Percentiles rank a stretch among this genome's conserved stretches.
These are phyloP conservation scores for Eciton burchellii DNA, from an alignment of 1,140 invertebrate species.

Conservation along the genomic window DNA sequence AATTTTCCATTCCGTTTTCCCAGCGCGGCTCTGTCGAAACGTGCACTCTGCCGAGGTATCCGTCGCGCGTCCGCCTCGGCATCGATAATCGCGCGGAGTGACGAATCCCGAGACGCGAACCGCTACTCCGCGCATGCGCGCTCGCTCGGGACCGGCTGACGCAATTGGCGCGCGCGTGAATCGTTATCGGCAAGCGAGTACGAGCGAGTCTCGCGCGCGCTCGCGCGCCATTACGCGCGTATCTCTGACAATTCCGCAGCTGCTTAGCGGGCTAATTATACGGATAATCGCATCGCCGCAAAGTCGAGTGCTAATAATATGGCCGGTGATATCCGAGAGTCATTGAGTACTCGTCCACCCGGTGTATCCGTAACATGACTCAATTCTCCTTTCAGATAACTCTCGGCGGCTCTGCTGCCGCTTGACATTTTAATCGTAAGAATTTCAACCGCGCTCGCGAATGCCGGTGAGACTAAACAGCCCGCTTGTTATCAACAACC, in stretches of 20 bases:
- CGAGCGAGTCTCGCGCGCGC: constrained; percentile 13
- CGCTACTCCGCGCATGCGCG: not conserved
- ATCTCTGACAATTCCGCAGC: constrained; percentile 48
- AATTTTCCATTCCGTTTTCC: too few relatives aligned
- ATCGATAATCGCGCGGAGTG: too few relatives aligned
- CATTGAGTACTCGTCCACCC: constrained; percentile 43
- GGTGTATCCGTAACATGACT: constrained; percentile 52
- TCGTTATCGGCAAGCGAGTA: constrained; percentile 18
- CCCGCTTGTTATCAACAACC: constrained; percentile 19
- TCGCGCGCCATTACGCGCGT: constrained; percentile 37
- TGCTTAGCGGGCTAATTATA: constrained; percentile 52
- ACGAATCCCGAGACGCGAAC: too few relatives aligned
- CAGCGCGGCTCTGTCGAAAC: too few relatives aligned
- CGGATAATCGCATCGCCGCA: constrained; percentile 41
- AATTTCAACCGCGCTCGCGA: constrained; percentile 41
- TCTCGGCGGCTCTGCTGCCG: constrained; percentile 14
- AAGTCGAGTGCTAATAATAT: constrained; percentile 46
- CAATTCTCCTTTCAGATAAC: constrained; percentile 53
- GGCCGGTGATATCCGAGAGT: constrained; percentile 36
- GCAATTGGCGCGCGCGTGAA: not conserved
- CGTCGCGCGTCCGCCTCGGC: too few relatives aligned
- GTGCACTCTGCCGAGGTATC: too few relatives aligned
- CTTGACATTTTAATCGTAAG: constrained; percentile 54
- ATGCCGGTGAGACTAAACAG: constrained; percentile 45
- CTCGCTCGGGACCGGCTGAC: not conserved